phyloP scores from a whole-genome alignment of 2,113 vertebrate species.

The Pseudonaja textilis region DNA sequence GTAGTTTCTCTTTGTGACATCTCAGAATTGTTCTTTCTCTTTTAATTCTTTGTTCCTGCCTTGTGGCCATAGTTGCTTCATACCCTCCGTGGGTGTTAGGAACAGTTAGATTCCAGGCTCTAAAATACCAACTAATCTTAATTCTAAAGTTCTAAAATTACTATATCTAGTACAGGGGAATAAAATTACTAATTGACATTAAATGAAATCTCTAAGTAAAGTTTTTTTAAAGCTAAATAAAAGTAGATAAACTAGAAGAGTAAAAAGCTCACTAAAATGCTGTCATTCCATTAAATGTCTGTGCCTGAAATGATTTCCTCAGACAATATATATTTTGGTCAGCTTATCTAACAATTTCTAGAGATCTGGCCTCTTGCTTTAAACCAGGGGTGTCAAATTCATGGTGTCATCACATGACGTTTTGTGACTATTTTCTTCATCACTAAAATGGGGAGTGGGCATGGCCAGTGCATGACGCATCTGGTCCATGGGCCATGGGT shows the following conservation, averaged over 20 bases:
- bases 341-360: not conserved
- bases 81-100: not conserved
- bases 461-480: too few species aligned
- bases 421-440: too few species aligned
- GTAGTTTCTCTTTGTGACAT: not conserved
- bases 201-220: not conserved
- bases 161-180: not conserved
- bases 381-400: not conserved
- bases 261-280: not conserved
- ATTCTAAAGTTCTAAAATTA: not conserved
- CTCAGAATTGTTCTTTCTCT: not conserved
- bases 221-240: not conserved
- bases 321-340: not conserved
- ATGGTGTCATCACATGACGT: too few species aligned
- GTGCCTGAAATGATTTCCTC: not conserved
- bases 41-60: not conserved
- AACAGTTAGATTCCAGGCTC: not conserved
- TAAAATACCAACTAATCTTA: not conserved
- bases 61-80: not conserved
- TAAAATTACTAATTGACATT: not conserved
- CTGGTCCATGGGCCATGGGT: too few species aligned
- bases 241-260: not conserved
- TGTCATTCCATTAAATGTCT: not conserved
- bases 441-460: too few species aligned
- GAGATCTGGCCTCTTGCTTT: not conserved